Evolutionary conservation across 2,888 invertebrate genomes (phyloP).

Genomic region (Cheilosia grossa): DNA sequence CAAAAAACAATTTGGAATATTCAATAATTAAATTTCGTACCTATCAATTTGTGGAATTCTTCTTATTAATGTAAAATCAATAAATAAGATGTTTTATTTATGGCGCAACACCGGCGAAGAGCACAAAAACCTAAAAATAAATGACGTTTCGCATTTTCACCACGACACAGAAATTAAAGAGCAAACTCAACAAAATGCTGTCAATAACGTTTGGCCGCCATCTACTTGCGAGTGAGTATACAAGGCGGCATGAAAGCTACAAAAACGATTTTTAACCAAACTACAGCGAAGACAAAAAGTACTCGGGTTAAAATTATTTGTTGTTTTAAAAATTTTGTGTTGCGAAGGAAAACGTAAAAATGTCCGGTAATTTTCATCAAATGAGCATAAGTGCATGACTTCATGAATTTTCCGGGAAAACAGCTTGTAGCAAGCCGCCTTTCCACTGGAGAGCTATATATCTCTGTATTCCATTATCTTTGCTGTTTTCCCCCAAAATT

Average conservation of each 20-base stretch:
- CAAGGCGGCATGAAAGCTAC: neutral
- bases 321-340: too few relatives aligned
- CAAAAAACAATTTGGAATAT: neutral
- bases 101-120: conserved; percentile 8
- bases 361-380: too few relatives aligned
- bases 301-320: neutral
- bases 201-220: conserved; percentile 24
- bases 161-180: conserved; percentile 17
- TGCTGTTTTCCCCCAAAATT: too few relatives aligned
- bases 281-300: conserved; percentile 7
- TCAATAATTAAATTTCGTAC: neutral
- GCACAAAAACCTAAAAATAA: conserved; percentile 47
- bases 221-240: conserved; percentile 26
- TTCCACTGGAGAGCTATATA: too few relatives aligned
- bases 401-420: too few relatives aligned
- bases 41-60: conserved; percentile 25
- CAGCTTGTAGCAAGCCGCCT: too few relatives aligned
- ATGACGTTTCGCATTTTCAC: conserved; percentile 58
- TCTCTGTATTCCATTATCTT: too few relatives aligned
- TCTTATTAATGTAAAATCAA: neutral
- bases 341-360: too few relatives aligned
- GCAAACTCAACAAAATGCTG: conserved; percentile 54
- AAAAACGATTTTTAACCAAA: neutral
- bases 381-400: too few relatives aligned
- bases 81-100: conserved; percentile 4